phyloP scores from a whole-genome alignment of 2,888 invertebrate species.

The Drosophila nigritarsus region DNA sequence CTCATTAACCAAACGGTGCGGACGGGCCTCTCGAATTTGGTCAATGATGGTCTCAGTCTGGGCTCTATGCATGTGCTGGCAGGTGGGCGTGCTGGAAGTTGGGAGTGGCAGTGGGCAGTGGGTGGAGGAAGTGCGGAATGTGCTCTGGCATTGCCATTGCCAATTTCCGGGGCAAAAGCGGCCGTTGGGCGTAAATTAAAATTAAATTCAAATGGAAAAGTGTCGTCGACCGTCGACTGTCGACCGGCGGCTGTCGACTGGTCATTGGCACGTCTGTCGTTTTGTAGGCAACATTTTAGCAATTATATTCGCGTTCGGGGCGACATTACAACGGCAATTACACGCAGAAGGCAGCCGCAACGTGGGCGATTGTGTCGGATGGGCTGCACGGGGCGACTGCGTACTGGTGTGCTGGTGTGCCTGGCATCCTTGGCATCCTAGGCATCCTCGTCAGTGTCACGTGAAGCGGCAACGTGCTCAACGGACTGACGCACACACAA shows the following conservation, averaged over 20 bases:
- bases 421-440: slow-evolving; percentile 47
- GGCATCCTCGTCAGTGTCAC: slow-evolving; percentile 73
- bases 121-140: slow-evolving; percentile 30
- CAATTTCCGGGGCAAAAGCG: slow-evolving; percentile 69
- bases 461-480: slow-evolving; percentile 76
- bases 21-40: slow-evolving; percentile 58
- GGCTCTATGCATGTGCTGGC: not conserved
- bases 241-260: slow-evolving; percentile 27
- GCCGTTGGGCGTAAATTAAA: slow-evolving; percentile 80
- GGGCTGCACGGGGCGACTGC: not conserved
- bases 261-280: slow-evolving; percentile 72
- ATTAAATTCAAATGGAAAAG: slow-evolving; percentile 82
- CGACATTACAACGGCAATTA: slow-evolving; percentile 79
- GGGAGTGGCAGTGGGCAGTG: not conserved
- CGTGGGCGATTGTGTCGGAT: slow-evolving; percentile 30
- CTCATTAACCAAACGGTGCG: slow-evolving; percentile 72
- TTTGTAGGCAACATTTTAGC: slow-evolving; percentile 77
- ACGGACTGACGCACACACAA: slow-evolving; percentile 65
- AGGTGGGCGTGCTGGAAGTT: not conserved
- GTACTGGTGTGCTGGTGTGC: not conserved
- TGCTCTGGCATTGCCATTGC: slow-evolving; percentile 63
- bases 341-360: slow-evolving; percentile 73
- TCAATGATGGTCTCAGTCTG: slow-evolving; percentile 1
- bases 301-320: slow-evolving; percentile 81
- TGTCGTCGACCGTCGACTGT: slow-evolving; percentile 56